Percentiles rank a stretch among this genome's conserved stretches.
Evolutionary conservation across 2,888 invertebrate genomes (phyloP).

Genomic region (Eupithecia subfuscata): DNA sequence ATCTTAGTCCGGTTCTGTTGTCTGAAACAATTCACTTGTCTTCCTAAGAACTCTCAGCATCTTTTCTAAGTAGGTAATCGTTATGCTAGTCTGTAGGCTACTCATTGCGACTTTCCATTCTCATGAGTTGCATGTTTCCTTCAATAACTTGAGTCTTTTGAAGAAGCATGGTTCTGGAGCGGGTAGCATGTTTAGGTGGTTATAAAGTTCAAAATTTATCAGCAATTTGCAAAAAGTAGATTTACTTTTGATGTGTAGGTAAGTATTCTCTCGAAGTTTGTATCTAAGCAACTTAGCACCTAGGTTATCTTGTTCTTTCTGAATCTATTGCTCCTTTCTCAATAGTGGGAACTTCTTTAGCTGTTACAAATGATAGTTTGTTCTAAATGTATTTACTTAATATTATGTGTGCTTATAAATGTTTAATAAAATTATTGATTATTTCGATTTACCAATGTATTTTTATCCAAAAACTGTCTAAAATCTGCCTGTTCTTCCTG

Average conservation of each 20-base stretch:
- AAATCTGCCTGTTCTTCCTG: not conserved
- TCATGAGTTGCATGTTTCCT: slow-evolving; percentile 53
- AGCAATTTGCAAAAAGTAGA: slow-evolving; percentile 25
- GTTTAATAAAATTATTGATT: slow-evolving; percentile 46
- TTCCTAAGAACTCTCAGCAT: slow-evolving; percentile 29
- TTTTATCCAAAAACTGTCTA: no score
- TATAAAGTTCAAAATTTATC: slow-evolving; percentile 39
- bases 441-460: slow-evolving; percentile 44
- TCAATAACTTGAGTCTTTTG: slow-evolving; percentile 41
- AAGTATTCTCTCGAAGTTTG: slow-evolving; percentile 22
- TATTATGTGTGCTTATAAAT: slow-evolving; percentile 53
- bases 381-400: slow-evolving; percentile 11
- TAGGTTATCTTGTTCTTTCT: slow-evolving; percentile 18
- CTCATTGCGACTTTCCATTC: slow-evolving; percentile 44
- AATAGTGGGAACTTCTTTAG: slow-evolving; percentile 27
- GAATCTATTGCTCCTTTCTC: slow-evolving; percentile 27
- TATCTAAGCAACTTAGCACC: slow-evolving; percentile 14
- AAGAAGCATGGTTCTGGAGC: slow-evolving; percentile 42
- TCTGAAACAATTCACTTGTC: slow-evolving; percentile 3
- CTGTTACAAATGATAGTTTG: slow-evolving; percentile 23
- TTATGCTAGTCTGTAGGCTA: slow-evolving; percentile 34
- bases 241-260: slow-evolving; percentile 23
- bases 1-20: not conserved
- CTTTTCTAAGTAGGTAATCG: slow-evolving; percentile 38
- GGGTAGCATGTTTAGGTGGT: slow-evolving; percentile 58